Percentiles rank a stretch among this genome's conserved stretches.
phyloP scores from a whole-genome alignment of 2,888 invertebrate genomes.

The Amphipyra tragopoginis region DNA sequence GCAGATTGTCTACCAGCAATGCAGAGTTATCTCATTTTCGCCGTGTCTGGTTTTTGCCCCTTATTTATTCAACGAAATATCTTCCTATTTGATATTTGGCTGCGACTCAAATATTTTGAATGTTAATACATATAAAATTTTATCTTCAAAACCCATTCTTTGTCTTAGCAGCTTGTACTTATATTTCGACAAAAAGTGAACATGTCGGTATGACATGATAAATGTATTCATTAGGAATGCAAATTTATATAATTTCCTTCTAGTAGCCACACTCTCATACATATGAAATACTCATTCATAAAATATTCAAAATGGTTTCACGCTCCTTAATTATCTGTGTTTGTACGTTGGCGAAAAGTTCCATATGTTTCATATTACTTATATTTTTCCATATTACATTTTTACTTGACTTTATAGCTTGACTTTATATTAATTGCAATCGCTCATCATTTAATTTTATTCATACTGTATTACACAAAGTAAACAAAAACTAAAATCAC shows the following conservation, averaged over 20 bases:
- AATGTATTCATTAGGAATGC: conserved; percentile 84
- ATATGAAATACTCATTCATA: conserved; percentile 86
- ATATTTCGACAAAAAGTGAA: conserved; percentile 51
- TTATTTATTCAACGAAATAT: conserved; percentile 47
- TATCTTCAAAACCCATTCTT: conserved; percentile 31
- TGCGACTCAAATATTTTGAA: conserved; percentile 49
- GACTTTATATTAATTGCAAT: background rate
- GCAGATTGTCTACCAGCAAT: conserved; percentile 42
- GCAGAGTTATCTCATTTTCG: conserved; percentile 24
- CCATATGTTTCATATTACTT: conserved; percentile 66
- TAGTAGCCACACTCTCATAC: conserved; percentile 86
- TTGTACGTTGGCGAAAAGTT: conserved; percentile 82
- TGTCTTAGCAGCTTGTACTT: conserved; percentile 25
- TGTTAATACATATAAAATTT: conserved; percentile 46
- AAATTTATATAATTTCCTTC: conserved; percentile 84
- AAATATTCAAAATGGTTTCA: conserved; percentile 89
- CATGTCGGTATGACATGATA: conserved; percentile 62
- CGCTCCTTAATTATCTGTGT: conserved; percentile 87
- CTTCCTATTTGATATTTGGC: conserved; percentile 55
- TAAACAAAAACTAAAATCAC: conserved; percentile 9
- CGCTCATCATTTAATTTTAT: too few species aligned
- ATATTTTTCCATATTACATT: conserved; percentile 32
- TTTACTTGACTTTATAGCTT: conserved; percentile 1
- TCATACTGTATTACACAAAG: background rate
- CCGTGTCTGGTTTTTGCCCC: conserved; percentile 46